Base-by-base conservation (phyloP, 2,888 invertebrate genomes). In the Hypselothyrea guttata region DNA sequence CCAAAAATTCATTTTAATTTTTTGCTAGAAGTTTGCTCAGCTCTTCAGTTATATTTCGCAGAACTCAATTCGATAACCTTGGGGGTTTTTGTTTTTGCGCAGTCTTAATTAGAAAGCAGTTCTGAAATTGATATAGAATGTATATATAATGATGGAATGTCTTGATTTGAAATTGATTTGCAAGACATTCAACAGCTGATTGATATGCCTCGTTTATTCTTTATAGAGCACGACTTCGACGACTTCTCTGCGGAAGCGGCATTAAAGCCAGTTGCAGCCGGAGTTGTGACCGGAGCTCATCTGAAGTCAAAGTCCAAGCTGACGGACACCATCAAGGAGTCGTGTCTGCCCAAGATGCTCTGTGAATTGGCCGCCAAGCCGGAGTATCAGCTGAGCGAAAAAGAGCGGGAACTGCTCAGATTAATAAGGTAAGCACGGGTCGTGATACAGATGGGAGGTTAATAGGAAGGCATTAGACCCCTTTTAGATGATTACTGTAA, bases 311-410 rank as follows among this genome's bases (percentile, higher is more conserved):
- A 88, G 58, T 71, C 84, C 0, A 88, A 89, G 59, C 62, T 90
- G 4, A 83, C 89, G 30, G 89, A 89, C 61, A 86, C 90, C 58
- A 88, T 90, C 33, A 84, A 89, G 56, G 90, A 90, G 41, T 88
- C 89, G 1, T 90, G 90, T 55, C 64, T 90, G 54, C 90, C 90
- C 5, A 90, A 90, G 75, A 88, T 90, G 88, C 73, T 90, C 0
- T 90, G 90, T 55, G 90, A 90, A 72, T 86, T 90, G 85, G 89
- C 90, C 1, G 87, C 90, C 2, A 89, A 90, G 42, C 88, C 88
- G 9, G 88, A 89, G 12, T 87, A 90, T 63, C 72, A 82, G 42
- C 71, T 90, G 3, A 88, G 84, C 5, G 90, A 90, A 55, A 90
- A 90, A 66, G 90, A 90, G 65, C 86, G 87, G 46, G 89, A 89